Evolutionary conservation across 2,888 invertebrate genomes (phyloP), one percentile per base, ranked within the genome.

Genomic region (Drosophila ustulata): DNA sequence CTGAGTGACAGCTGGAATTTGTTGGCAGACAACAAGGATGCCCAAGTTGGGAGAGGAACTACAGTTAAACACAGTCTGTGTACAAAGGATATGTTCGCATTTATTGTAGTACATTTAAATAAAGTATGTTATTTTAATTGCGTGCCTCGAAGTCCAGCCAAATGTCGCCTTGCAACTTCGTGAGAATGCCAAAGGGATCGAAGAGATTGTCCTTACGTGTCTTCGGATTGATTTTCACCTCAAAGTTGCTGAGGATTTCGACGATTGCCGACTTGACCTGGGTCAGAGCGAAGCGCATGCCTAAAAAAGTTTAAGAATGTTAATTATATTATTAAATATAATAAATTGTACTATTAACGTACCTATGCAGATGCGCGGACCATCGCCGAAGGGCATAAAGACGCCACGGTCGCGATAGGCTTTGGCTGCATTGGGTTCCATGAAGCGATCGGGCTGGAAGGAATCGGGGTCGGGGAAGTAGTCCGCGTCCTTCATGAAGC

Each of bases 311-410:
- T 3, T n/a, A 1, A 39, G 6, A 37, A 8, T 13, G 3, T 34
- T 34, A 30, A 5, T 30, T 30, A 30, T 34, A 34, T 9, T 34
- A 11, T 11, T 11, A 2, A 9, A 11, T 37, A 11, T 18, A 18
- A 37, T 37, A 37, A n/a, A 11, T 2, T 37, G 6, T 30, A 18
- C 1, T 50, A n/a, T 11, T 2, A 8, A 32, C 41, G 1, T 5
- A 59, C 59, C 59, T 25, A 59, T 59, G 88, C 91, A 9, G 88
- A 81, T 69, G 50, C 91, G 81, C 0, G 91, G 91, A 6, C 92
- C 91, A 82, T 91, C 90, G 0, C 91, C 89, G 52, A 91, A 92
- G 1, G 81, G 83, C 34, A 83, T 77, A 39, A 80, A 91, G 0
- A 79, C 75, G 9, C 91, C 91, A 41, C 75, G 74, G 3, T 92